These are phyloP conservation scores for Hedychridium roseum DNA, from an alignment of 2,888 invertebrate species.

Conservation along the genomic window DNA sequence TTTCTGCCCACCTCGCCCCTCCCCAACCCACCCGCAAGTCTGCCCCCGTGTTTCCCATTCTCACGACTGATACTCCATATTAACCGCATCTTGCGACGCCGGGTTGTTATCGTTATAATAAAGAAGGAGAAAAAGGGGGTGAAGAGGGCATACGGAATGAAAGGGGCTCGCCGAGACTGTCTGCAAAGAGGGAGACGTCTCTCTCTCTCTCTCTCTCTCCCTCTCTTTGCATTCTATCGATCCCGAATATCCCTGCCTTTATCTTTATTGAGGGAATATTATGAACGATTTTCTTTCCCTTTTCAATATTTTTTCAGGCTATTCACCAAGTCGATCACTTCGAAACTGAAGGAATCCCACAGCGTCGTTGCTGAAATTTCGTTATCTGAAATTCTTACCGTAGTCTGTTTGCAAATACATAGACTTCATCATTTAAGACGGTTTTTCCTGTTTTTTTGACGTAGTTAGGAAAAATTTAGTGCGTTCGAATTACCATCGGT, in stretches of 20 bases:
- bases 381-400: no score
- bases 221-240: slow-evolving; percentile 12
- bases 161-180: background rate
- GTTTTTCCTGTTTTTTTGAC: no score
- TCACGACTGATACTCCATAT: slow-evolving; percentile 38
- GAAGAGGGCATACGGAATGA: slow-evolving; percentile 7
- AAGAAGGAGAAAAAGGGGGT: slow-evolving; percentile 31
- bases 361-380: no score
- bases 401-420: no score
- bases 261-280: no score
- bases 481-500: background rate
- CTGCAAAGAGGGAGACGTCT: background rate
- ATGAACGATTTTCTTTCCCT: no score
- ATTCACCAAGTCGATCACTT: no score
- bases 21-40: slow-evolving; percentile 20
- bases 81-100: slow-evolving; percentile 43
- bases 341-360: no score
- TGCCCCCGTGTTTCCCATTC: slow-evolving; percentile 6
- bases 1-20: slow-evolving; percentile 24
- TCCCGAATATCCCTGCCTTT: no score
- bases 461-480: background rate
- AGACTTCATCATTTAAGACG: no score
- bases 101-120: slow-evolving; percentile 46
- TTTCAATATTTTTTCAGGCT: no score
- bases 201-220: background rate